Evolutionary conservation across 2,888 invertebrate genomes (phyloP).

Genomic region (Perizoma flavofasciatum): DNA sequence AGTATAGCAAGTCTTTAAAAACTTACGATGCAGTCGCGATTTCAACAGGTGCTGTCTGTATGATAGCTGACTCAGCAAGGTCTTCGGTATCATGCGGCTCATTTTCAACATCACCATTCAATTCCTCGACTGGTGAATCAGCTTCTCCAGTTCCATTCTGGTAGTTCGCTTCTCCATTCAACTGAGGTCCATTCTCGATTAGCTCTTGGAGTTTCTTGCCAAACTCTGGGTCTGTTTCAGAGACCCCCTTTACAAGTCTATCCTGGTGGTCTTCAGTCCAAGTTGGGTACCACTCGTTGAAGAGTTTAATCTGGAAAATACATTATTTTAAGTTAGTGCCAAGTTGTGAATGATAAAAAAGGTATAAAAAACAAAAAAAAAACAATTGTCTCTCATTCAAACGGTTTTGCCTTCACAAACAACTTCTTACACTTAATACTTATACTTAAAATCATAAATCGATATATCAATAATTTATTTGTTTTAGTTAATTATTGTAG

Average conservation of each 20-base stretch:
- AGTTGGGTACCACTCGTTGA: constrained; percentile 92
- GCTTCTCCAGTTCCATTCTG: constrained; percentile 62
- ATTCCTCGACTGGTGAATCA: constrained; percentile 49
- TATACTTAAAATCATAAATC: too few species aligned
- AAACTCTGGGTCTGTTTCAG: constrained; percentile 88
- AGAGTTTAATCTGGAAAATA: constrained; percentile 87
- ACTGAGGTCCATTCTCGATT: constrained; percentile 58
- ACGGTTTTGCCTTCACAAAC: too few species aligned
- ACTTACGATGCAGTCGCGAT: constrained; percentile 73
- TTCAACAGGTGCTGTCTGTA: constrained; percentile 65
- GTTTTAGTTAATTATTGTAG: too few species aligned
- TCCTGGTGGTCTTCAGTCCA: constrained; percentile 91
- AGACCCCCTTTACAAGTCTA: constrained; percentile 86
- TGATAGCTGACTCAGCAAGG: constrained; percentile 36
- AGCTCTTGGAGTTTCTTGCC: constrained; percentile 86
- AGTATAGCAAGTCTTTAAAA: constrained; percentile 6
- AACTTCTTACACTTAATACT: too few species aligned
- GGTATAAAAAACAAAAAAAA: too few species aligned
- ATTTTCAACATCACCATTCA: constrained; percentile 31
- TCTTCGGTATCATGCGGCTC: constrained; percentile 36
- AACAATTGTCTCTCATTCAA: too few species aligned
- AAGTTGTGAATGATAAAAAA: too few species aligned
- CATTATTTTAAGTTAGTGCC: too few species aligned
- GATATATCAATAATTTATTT: too few species aligned
- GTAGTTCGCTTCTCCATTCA: constrained; percentile 70